These are phyloP conservation scores for Zoanthus gigantus DNA, from an alignment of 92 coral and sea anemone species.

Conservation along the genomic window DNA sequence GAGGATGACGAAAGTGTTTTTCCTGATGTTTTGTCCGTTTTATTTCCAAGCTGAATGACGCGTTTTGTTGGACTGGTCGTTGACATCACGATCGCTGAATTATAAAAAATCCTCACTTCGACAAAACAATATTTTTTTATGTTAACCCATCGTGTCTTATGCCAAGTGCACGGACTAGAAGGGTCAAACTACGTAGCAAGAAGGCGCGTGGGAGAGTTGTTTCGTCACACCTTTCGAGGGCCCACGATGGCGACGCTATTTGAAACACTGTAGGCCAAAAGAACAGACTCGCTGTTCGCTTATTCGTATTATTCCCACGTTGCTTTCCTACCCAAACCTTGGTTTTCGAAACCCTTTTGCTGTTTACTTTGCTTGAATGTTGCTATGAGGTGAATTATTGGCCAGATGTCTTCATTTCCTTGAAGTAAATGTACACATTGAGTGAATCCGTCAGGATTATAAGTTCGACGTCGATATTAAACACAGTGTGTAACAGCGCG, in stretches of 20 bases:
- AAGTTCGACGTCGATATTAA: slow-evolving; percentile 24
- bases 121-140: neutral
- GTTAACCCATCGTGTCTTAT: slow-evolving; percentile 31
- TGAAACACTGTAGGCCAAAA: slow-evolving; percentile 34
- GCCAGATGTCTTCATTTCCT: slow-evolving; percentile 48
- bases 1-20: slow-evolving; percentile 50
- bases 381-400: slow-evolving; percentile 32
- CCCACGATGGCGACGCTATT: slow-evolving; percentile 31
- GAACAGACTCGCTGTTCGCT: slow-evolving; percentile 41
- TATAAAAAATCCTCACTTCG: neutral
- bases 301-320: slow-evolving; percentile 27
- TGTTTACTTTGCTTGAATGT: slow-evolving; percentile 20
- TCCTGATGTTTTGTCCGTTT: slow-evolving; percentile 22
- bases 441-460: slow-evolving; percentile 27
- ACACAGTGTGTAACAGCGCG: slow-evolving; percentile 26
- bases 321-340: slow-evolving; percentile 9
- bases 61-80: slow-evolving; percentile 34
- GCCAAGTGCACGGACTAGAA: slow-evolving; percentile 15
- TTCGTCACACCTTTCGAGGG: slow-evolving; percentile 45
- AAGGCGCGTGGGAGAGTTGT: slow-evolving; percentile 35
- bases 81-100: slow-evolving; percentile 8
- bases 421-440: slow-evolving; percentile 11
- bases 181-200: slow-evolving; percentile 28
- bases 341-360: neutral
- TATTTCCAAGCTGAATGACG: slow-evolving; percentile 24